A percentile compares a stretch with the other conserved stretches of the same genome.
Evolutionary conservation across 2,113 vertebrate species (phyloP).

Genomic region (Semicossyphus pulcher): DNA sequence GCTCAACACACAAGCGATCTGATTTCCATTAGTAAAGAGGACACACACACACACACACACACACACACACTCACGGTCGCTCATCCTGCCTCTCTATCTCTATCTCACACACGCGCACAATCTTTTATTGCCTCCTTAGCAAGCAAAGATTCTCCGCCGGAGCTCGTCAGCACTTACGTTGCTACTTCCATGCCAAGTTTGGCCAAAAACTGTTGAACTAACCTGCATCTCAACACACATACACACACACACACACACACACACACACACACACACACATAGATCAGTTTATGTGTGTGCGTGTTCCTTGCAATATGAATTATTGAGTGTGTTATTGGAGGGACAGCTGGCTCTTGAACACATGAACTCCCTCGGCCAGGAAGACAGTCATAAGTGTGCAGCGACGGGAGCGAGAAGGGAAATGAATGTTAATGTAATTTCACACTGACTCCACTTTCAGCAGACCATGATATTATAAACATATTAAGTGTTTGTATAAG

Average conservation of each 20-base stretch:
- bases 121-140: conserved; percentile 50
- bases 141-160: conserved; percentile 26
- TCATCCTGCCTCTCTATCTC: neutral
- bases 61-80: conserved; percentile 23
- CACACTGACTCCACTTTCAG: conserved; percentile 46
- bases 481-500: conserved; percentile 44
- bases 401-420: conserved; percentile 37
- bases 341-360: conserved; percentile 76
- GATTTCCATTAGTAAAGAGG: conserved; percentile 75
- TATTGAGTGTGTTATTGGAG: conserved; percentile 84
- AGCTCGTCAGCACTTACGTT: conserved; percentile 46
- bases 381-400: conserved; percentile 33
- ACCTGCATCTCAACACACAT: conserved; percentile 19
- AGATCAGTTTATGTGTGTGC: conserved; percentile 28
- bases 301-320: conserved; percentile 68
- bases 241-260: conserved; percentile 22
- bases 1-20: conserved; percentile 72
- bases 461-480: conserved; percentile 12
- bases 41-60: neutral
- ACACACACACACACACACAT: conserved; percentile 13
- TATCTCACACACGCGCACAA: neutral
- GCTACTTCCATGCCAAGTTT: conserved; percentile 27
- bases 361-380: conserved; percentile 68
- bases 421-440: conserved; percentile 58
- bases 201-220: conserved; percentile 37